Evolutionary conservation across 2,797 vertebrate species (phyloP), one percentile per base, ranked within the genome.

Genomic region (Sparus aurata): DNA sequence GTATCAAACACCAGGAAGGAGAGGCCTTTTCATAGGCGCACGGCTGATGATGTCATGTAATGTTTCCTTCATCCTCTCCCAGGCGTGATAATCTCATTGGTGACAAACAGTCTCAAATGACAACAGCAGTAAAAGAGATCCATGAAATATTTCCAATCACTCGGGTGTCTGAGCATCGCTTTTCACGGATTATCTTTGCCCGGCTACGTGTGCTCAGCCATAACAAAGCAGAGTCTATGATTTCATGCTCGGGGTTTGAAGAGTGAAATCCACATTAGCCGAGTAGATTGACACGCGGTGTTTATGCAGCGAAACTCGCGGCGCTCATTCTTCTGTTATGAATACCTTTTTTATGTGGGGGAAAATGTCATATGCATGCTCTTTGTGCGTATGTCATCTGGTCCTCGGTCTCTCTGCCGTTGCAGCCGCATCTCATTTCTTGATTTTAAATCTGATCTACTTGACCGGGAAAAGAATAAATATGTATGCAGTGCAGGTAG

Each of bases 31-130:
- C 65, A 23, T 1, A 71, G 34, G 45, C 73, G 5, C 38, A 15
- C 12, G 22, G 53, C 67, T 63, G 76, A 65, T 74, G 74, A 84
- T 72, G 70, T 68, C 70, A 69, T 59, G 22, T 53, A 52, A 60
- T 71, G 69, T 73, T 83, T 60, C 43, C 65, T 47, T 45, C 68
- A 13, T 66, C 72, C 63, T 54, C 65, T 30, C 50, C 25, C 53
- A 64, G 61, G 74, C 49, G 63, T 89, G 85, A 75, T 70, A 83
- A 89, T 90, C 71, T 85, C 71, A 84, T 86, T 77, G 73, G 67
- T 79, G 83, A 83, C 76, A 83, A 85, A 80, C 63, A 59, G 74
- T 81, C 77, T 85, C 52, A 30, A 63, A 61, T 79, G 71, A 79
- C 79, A 70, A 38, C 73, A 46, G 62, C 55, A 34, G 43, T 57